Evolutionary conservation across 2,797 vertebrate species (phyloP).

Genomic region (Balearica regulorum): DNA sequence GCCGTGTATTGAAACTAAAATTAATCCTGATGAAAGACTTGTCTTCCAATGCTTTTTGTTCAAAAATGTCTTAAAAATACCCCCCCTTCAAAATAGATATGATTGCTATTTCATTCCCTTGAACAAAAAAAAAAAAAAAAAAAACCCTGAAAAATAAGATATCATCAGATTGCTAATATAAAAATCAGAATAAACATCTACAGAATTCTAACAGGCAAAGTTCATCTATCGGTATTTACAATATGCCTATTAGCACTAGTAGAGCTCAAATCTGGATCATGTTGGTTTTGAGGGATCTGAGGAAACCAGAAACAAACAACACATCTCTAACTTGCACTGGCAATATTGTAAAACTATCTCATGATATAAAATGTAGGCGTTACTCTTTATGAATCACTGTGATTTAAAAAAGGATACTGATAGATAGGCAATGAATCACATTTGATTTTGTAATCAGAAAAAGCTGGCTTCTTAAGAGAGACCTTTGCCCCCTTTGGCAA

Average conservation of each 20-base stretch:
- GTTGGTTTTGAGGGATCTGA: neutral
- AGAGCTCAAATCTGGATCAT: neutral
- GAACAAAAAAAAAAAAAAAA: neutral
- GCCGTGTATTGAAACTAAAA: neutral
- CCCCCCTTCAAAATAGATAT: neutral
- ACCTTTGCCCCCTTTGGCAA: constrained; percentile 82
- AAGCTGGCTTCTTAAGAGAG: constrained; percentile 70
- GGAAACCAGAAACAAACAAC: neutral
- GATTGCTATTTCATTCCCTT: neutral
- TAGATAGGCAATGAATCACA: constrained; percentile 65
- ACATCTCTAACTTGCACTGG: neutral
- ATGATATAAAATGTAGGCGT: constrained; percentile 79
- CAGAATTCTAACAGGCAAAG: neutral
- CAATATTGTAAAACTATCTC: neutral
- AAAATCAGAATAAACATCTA: neutral
- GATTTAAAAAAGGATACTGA: constrained; percentile 55
- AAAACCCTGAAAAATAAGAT: neutral
- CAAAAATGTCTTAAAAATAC: neutral
- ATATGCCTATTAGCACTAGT: neutral
- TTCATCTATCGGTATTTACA: neutral
- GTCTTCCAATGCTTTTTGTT: neutral
- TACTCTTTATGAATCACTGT: constrained; percentile 56
- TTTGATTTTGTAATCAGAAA: constrained; percentile 74
- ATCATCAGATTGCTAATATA: neutral
- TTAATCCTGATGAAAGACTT: neutral